Percentiles rank a stretch among this genome's conserved stretches.
These are phyloP conservation scores for Eulimnadia texana DNA, from an alignment of 1,140 invertebrate genomes.

Conservation along the genomic window DNA sequence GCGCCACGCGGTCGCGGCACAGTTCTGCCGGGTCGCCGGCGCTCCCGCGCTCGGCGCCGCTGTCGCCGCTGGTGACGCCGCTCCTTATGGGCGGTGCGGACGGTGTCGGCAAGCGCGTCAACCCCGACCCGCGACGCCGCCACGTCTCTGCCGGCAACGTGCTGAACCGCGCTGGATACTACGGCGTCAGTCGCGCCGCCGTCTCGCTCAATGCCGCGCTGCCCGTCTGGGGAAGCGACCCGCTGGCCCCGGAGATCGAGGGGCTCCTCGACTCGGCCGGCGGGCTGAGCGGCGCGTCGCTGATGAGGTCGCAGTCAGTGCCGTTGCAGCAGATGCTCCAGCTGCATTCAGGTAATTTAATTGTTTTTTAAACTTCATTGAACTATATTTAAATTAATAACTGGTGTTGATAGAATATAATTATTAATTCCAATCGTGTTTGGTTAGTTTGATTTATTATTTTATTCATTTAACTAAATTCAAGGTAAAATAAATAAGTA, in stretches of 20 bases:
- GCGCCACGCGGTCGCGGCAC: constrained; percentile 20
- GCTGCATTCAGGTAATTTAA: constrained; percentile 25
- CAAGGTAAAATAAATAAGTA: no score
- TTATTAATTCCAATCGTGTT: no score
- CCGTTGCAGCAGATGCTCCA: constrained; percentile 46
- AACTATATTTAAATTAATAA: neutral
- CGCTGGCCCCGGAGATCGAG: constrained; percentile 13
- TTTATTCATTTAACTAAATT: no score
- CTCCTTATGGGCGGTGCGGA: neutral
- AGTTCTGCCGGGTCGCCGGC: constrained; percentile 23
- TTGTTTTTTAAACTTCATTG: constrained; percentile 20
- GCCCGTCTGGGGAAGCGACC: constrained; percentile 9
- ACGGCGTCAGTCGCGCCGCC: constrained; percentile 4
- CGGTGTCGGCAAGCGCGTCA: constrained; percentile 6
- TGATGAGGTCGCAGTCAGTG: constrained; percentile 51
- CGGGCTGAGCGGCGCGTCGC: neutral
- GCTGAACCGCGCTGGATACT: constrained; percentile 19
- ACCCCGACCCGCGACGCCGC: constrained; percentile 20
- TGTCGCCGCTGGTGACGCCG: constrained; percentile 22
- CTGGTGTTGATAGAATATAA: no score
- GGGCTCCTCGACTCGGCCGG: constrained; percentile 8
- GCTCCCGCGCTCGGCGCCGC: constrained; percentile 23
- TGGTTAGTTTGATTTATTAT: no score
- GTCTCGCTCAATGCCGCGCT: constrained; percentile 6
- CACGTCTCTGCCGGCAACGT: constrained; percentile 23